Base-by-base conservation (phyloP, 64 coral and sea anemone genomes). In the Trachythela sp. region DNA sequence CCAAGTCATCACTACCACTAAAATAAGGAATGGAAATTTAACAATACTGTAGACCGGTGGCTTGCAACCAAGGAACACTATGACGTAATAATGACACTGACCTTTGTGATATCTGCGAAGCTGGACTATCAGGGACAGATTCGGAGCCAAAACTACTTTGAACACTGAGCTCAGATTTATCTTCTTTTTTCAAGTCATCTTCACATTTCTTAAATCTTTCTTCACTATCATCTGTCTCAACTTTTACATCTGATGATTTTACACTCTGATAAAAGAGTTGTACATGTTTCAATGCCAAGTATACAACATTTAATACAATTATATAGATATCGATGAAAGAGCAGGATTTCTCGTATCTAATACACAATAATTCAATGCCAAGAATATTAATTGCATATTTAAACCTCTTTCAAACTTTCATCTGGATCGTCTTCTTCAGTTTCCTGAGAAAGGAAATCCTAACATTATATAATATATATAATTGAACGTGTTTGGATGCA, bases 31-130 rank as follows among this genome's bases (percentile, higher is more conserved):
- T 24, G 18, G 24, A 6, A 64, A 20, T 27, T n/a, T 8, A 64
- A 64, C 20, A 6, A 64, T 1, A 64, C 24, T 64, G 20, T 1
- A 1, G n/a, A n/a, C n/a, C n/a, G n/a, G n/a, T n/a, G n/a, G n/a
- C n/a, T n/a, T n/a, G n/a, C n/a, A n/a, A n/a, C n/a, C n/a, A n/a
- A n/a, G n/a, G n/a, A 1, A 64, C 56, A 9, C 5, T 64, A 64
- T 20, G 5, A 24, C 56, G 13, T 64, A 26, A 64, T 26, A 9
- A 22, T 64, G 7, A 7, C 56, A 89, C 87, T 87, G 59, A 92
- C 95, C 95, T 92, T 83, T 97, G 95, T 67, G 95, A 97, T 33
- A 92, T 88, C 84, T 97, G 95, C 43, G 95, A 99, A 29, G 95
- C 95, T 20, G 95, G 95, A 72, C 95, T 99, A 26, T 91, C 93